Percentiles rank a stretch among this genome's conserved stretches.
Evolutionary conservation across 2,888 invertebrate species (phyloP).

Genomic region (Callyntrura sp.): DNA sequence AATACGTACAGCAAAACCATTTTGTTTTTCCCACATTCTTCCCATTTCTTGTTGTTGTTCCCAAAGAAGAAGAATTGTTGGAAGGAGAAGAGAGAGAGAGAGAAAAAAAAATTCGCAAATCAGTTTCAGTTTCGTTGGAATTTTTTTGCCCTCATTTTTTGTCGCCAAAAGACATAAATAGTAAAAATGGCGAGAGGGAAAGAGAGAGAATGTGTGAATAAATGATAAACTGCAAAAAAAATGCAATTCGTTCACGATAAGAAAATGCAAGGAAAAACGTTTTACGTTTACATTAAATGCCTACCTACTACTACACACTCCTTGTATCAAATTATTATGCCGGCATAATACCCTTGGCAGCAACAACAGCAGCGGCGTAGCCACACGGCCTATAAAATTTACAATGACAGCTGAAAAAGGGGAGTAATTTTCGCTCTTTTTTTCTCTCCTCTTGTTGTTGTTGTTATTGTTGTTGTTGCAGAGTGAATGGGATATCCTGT

Average conservation of each 20-base stretch:
- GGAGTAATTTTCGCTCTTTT: too few species aligned
- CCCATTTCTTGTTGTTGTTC: too few species aligned
- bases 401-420: too few species aligned
- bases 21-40: not conserved
- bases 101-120: not conserved
- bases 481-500: slow-evolving; percentile 9
- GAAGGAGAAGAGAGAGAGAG: too few species aligned
- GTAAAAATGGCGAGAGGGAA: not conserved
- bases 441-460: not conserved
- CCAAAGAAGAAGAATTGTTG: too few species aligned
- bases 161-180: not conserved
- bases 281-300: too few species aligned
- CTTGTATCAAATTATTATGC: too few species aligned
- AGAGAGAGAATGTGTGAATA: too few species aligned
- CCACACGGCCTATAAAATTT: too few species aligned
- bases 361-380: too few species aligned
- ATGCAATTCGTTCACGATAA: not conserved
- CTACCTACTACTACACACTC: too few species aligned
- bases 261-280: not conserved
- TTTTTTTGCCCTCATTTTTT: slow-evolving; percentile 22
- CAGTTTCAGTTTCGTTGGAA: slow-evolving; percentile 33
- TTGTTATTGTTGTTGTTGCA: not conserved
- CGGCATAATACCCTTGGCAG: too few species aligned
- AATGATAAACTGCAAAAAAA: not conserved
- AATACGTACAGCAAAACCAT: not conserved